Percentiles rank a stretch among this genome's conserved stretches.
These are phyloP conservation scores for Phalanger gymnotis DNA, from an alignment of 2,797 vertebrate genomes.

Conservation along the genomic window DNA sequence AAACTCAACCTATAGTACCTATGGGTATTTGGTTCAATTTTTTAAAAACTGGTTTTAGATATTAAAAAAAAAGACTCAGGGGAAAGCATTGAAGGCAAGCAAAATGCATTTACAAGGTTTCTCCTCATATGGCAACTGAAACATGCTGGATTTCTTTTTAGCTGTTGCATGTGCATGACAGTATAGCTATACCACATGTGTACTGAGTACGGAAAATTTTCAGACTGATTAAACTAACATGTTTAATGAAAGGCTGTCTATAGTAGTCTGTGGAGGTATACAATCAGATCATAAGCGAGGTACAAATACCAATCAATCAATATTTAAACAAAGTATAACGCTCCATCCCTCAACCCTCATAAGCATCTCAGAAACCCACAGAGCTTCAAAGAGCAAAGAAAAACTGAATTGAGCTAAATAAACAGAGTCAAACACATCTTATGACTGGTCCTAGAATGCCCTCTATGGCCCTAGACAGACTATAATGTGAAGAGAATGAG, in stretches of 20 bases:
- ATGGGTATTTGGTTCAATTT: conserved; percentile 11
- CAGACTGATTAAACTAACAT: conserved; percentile 67
- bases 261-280: conserved; percentile 27
- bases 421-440: conserved; percentile 34
- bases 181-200: conserved; percentile 75
- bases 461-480: background rate
- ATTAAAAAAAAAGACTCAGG: background rate
- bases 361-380: background rate
- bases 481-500: conserved; percentile 7
- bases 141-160: background rate
- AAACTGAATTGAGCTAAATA: background rate
- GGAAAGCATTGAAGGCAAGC: background rate
- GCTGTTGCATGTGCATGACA: background rate
- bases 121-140: background rate
- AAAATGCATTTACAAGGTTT: background rate
- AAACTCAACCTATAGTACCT: background rate
- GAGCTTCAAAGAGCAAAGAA: conserved; percentile 48
- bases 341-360: background rate
- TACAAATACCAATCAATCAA: background rate
- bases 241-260: conserved; percentile 37
- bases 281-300: conserved; percentile 54
- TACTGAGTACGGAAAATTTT: conserved; percentile 74
- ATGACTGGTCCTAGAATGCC: conserved; percentile 40
- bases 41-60: background rate
- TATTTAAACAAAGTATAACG: background rate